Conservation (phyloP, 2,113 vertebrate species). For the Hydropotes inermis region DNA sequence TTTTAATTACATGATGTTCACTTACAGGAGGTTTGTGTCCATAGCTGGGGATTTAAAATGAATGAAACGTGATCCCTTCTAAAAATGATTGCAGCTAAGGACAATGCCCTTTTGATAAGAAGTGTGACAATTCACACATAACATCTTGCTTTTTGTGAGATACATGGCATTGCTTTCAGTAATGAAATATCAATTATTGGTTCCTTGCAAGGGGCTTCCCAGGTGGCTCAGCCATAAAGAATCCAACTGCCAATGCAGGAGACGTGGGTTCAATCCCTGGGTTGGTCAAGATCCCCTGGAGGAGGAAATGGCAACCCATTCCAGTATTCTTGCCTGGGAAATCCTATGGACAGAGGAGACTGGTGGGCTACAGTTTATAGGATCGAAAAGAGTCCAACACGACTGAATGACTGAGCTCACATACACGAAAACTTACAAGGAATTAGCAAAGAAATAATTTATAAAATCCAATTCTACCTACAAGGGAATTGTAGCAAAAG, state of each 20-base stretch:
- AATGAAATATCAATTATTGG: neutral
- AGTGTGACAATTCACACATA: neutral
- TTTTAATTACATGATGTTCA: neutral
- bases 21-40: neutral
- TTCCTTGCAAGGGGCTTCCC: neutral
- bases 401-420: neutral
- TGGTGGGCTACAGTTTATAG: neutral
- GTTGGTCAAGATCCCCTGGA: neutral
- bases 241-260: neutral
- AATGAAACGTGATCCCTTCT: neutral
- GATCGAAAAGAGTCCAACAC: neutral
- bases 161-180: neutral
- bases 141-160: neutral
- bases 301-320: neutral
- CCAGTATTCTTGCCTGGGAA: neutral
- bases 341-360: neutral
- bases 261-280: neutral
- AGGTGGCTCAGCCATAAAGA: neutral
- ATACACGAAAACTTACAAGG: neutral
- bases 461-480: neutral
- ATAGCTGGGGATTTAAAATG: neutral
- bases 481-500: neutral
- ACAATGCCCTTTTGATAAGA: neutral
- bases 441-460: neutral
- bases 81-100: neutral